phyloP scores from a whole-genome alignment of 2,113 vertebrate genomes.

The Amphiprion percula region DNA sequence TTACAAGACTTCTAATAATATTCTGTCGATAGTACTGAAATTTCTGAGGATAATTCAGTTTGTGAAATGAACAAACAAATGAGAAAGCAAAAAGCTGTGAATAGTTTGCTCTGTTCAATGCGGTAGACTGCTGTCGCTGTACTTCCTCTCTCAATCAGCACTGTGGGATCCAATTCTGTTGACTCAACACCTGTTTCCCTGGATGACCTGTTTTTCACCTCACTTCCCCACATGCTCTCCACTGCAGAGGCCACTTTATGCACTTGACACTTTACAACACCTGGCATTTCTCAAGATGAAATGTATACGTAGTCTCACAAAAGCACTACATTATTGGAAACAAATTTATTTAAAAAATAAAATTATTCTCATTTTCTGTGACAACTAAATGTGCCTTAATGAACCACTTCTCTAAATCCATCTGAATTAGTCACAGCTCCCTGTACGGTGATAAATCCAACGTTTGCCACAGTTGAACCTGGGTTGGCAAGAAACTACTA shows the following conservation, averaged over 20 bases:
- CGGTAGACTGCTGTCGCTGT: conserved; percentile 19
- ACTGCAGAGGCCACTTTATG: conserved; percentile 31
- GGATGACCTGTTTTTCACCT: conserved; percentile 61
- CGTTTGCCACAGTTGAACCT: no score
- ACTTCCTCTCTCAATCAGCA: conserved; percentile 48
- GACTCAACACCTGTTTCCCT: conserved; percentile 58
- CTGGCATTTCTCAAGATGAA: conserved; percentile 17
- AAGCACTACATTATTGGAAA: neutral
- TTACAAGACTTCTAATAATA: neutral
- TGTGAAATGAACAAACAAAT: conserved; percentile 12
- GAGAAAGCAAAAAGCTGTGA: neutral
- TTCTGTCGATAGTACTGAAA: neutral
- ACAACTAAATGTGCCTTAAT: neutral
- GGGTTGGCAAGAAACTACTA: no score
- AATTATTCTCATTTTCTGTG: neutral
- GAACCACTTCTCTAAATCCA: neutral
- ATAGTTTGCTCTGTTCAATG: neutral
- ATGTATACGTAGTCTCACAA: conserved; percentile 4
- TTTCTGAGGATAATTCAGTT: neutral
- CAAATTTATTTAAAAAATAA: neutral
- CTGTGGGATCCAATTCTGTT: conserved; percentile 57
- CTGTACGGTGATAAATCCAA: neutral
- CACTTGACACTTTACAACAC: neutral
- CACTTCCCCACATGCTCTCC: conserved; percentile 6
- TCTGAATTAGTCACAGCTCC: neutral